Evolutionary conservation across 1,140 invertebrate species (phyloP).

Genomic region (Drosophila rhopaloa): DNA sequence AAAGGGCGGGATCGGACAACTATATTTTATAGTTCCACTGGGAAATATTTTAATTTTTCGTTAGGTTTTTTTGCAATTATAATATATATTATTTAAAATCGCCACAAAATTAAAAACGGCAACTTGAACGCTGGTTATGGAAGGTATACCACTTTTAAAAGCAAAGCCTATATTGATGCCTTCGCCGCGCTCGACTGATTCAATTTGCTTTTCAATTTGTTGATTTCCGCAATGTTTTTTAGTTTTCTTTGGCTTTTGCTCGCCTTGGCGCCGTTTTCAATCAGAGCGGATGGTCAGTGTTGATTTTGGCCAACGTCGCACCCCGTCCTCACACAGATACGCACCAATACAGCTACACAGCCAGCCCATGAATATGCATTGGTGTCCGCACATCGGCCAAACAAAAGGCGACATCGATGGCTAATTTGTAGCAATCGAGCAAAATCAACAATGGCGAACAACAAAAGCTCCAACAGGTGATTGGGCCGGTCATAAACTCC

Average conservation of each 20-base stretch:
- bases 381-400: slow-evolving; percentile 1
- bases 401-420: slow-evolving; percentile 33
- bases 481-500: slow-evolving; percentile 1
- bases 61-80: too few species aligned
- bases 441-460: slow-evolving; percentile 24
- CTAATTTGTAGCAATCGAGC: slow-evolving; percentile 33
- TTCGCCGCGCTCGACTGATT: slow-evolving; percentile 3
- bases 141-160: too few species aligned
- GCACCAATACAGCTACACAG: too few species aligned
- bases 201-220: slow-evolving; percentile 22
- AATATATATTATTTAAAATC: too few species aligned
- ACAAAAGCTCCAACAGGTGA: slow-evolving; percentile 16
- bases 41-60: too few species aligned
- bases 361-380: neutral
- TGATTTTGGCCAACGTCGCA: slow-evolving; percentile 18
- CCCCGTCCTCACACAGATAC: neutral
- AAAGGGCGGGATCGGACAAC: too few species aligned
- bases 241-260: slow-evolving; percentile 1
- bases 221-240: slow-evolving; percentile 7
- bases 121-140: too few species aligned
- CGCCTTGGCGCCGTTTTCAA: slow-evolving; percentile 8
- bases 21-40: too few species aligned
- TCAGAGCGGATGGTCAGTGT: slow-evolving; percentile 22
- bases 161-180: neutral
- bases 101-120: too few species aligned